phyloP scores from a whole-genome alignment of 2,797 vertebrate genomes.

The Peromyscus eremicus region DNA sequence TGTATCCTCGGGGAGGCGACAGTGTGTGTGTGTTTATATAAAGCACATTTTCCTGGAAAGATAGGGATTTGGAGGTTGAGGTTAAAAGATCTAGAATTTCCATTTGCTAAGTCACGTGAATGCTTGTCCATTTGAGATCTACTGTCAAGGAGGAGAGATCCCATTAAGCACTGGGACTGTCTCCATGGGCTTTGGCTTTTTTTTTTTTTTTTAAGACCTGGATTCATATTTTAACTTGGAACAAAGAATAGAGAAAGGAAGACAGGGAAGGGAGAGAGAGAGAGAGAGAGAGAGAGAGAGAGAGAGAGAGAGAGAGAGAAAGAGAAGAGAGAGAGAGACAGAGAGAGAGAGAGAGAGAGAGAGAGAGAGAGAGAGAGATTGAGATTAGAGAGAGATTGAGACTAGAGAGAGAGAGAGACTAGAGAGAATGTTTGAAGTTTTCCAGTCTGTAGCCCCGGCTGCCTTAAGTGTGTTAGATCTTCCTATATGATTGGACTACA shows the following conservation, averaged over 20 bases:
- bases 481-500: neutral
- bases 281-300: too few species aligned
- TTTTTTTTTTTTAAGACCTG: neutral
- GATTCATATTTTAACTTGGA: neutral
- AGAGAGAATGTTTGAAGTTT: neutral
- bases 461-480: too few species aligned
- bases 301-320: neutral
- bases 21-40: slow-evolving; percentile 7
- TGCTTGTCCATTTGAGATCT: slow-evolving; percentile 54
- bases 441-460: neutral
- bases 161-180: neutral
- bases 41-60: slow-evolving; percentile 29
- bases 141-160: slow-evolving; percentile 38
- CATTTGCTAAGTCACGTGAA: slow-evolving; percentile 28
- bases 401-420: too few species aligned
- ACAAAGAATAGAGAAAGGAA: neutral
- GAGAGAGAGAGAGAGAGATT: neutral
- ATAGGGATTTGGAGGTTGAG: slow-evolving; percentile 40
- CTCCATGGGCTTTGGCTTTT: neutral
- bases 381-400: neutral
- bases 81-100: slow-evolving; percentile 65
- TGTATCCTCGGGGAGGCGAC: neutral
- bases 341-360: too few species aligned
- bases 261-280: neutral
- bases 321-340: neutral